These are phyloP conservation scores for Hemiscyllium ocellatum DNA, from an alignment of 2,113 vertebrate species.

Conservation along the genomic window DNA sequence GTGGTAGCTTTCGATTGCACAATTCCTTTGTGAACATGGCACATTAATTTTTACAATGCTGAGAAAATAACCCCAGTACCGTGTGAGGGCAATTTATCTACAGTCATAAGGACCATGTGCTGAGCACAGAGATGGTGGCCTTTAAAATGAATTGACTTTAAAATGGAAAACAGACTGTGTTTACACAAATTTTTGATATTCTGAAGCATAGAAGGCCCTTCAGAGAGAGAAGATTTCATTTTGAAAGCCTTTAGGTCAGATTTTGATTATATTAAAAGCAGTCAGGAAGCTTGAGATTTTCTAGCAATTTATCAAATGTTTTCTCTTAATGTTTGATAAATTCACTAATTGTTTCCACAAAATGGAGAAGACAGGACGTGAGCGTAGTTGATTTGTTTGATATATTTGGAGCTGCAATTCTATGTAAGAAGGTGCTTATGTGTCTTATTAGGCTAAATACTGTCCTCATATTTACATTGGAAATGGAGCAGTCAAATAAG, in stretches of 20 bases:
- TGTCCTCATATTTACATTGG: too few species aligned
- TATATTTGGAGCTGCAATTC: too few species aligned
- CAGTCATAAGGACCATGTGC: not conserved
- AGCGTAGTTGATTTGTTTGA: not conserved
- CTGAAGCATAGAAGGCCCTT: not conserved
- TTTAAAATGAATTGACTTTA: not conserved
- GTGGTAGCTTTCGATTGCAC: not conserved
- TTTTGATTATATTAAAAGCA: not conserved
- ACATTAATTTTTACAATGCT: not conserved
- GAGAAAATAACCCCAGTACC: not conserved
- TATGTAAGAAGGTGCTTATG: too few species aligned
- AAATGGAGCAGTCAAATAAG: too few species aligned
- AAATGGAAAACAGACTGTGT: too few species aligned
- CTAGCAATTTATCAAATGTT: not conserved
- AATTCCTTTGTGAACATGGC: not conserved
- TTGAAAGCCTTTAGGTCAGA: not conserved
- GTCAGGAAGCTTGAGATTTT: not conserved
- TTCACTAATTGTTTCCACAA: not conserved
- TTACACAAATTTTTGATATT: too few species aligned
- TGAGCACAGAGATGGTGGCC: too few species aligned
- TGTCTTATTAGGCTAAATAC: too few species aligned
- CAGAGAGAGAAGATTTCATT: not conserved
- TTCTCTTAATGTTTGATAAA: not conserved
- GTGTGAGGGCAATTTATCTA: not conserved
- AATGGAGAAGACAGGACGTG: not conserved